Conservation (phyloP, 2,888 invertebrate genomes). For the Cataglyphis altisquamis region DNA sequence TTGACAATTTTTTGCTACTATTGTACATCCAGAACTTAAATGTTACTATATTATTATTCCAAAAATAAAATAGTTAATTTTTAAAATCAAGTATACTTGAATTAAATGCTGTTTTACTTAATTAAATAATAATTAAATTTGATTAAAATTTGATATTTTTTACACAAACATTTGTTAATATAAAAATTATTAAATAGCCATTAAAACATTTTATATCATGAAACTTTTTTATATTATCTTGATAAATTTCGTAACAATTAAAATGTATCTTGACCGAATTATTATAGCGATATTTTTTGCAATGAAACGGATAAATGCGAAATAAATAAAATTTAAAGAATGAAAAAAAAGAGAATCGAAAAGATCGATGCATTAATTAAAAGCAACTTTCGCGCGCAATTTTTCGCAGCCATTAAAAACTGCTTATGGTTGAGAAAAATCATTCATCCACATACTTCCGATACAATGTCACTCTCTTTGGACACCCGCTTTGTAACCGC, state of each 20-base stretch:
- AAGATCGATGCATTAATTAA: background rate
- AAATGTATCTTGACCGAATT: background rate
- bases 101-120: background rate
- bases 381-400: background rate
- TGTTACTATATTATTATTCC: background rate
- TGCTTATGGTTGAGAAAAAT: slow-evolving; percentile 24
- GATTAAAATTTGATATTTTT: background rate
- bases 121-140: slow-evolving; percentile 29
- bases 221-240: slow-evolving; percentile 2
- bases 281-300: background rate
- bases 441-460: slow-evolving; percentile 32
- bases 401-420: slow-evolving; percentile 15
- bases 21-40: too few relatives aligned
- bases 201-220: background rate
- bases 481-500: slow-evolving; percentile 34
- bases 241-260: background rate
- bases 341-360: background rate
- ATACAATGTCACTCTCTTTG: slow-evolving; percentile 10
- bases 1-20: too few relatives aligned
- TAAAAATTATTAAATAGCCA: background rate
- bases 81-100: background rate
- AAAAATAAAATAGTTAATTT: background rate
- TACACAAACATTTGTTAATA: background rate
- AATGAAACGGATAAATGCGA: background rate
- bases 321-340: background rate